Percentiles rank a stretch among this genome's conserved stretches.
phyloP scores from a whole-genome alignment of 2,797 vertebrate species.

The Gallinago solitaria region DNA sequence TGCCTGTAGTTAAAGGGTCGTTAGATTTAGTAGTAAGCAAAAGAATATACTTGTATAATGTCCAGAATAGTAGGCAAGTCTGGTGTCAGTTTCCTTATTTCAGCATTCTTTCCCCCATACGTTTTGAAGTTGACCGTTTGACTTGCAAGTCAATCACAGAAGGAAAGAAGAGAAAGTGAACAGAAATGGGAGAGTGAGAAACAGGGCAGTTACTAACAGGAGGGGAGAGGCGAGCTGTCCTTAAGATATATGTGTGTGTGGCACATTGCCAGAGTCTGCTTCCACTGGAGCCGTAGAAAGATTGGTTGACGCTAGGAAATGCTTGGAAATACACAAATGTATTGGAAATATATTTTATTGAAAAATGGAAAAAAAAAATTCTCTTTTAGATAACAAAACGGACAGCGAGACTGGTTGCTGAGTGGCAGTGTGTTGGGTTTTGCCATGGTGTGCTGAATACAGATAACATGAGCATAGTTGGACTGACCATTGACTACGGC shows the following conservation, averaged over 20 bases:
- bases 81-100: neutral
- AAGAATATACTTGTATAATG: neutral
- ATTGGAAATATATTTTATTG: neutral
- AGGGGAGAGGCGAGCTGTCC: neutral
- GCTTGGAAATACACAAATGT: neutral
- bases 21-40: neutral
- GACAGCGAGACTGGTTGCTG: conserved; percentile 90
- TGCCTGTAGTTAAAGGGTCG: neutral
- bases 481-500: conserved; percentile 95
- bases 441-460: conserved; percentile 98
- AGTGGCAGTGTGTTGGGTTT: conserved; percentile 97
- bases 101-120: neutral
- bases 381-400: conserved; percentile 83
- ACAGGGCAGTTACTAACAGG: neutral
- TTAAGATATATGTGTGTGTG: neutral
- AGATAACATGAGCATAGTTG: conserved; percentile 97
- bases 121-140: neutral
- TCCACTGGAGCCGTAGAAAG: neutral
- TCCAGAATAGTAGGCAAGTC: neutral
- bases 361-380: neutral
- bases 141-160: neutral
- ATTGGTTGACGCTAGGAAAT: neutral
- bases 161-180: neutral
- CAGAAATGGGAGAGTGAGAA: neutral
- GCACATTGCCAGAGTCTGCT: neutral